Percentiles rank a stretch among this genome's conserved stretches.
These are phyloP conservation scores for Dryomyza anilis DNA, from an alignment of 2,888 invertebrate genomes.

Conservation along the genomic window DNA sequence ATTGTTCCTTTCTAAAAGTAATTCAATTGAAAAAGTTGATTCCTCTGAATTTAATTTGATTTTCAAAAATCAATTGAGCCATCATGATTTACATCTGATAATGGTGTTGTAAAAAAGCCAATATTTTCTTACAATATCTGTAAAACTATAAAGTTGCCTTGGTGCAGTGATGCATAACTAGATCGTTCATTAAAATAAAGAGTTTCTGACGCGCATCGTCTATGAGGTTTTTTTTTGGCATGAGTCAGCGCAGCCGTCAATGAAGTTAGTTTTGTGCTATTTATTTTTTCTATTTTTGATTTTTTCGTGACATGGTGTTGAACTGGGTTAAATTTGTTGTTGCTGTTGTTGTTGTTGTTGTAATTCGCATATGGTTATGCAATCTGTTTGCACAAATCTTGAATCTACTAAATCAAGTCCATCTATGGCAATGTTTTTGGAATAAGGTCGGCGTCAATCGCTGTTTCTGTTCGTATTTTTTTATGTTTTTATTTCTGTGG, in stretches of 20 bases:
- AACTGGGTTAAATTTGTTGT: neutral
- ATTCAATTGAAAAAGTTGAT: too few relatives aligned
- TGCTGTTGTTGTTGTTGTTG: neutral
- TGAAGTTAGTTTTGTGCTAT: neutral
- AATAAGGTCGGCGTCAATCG: conserved; percentile 44
- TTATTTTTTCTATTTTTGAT: neutral
- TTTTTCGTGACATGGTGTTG: conserved; percentile 11
- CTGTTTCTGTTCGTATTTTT: conserved; percentile 30
- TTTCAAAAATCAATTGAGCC: too few relatives aligned
- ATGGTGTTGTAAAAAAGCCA: too few relatives aligned
- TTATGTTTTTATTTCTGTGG: conserved; percentile 11
- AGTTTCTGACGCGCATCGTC: too few relatives aligned
- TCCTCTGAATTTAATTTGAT: too few relatives aligned
- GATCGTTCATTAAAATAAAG: too few relatives aligned
- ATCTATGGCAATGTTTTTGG: conserved; percentile 40
- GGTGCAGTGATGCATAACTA: too few relatives aligned
- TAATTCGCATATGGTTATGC: conserved; percentile 9
- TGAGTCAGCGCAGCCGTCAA: neutral
- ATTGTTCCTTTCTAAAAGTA: too few relatives aligned
- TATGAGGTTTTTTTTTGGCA: too few relatives aligned
- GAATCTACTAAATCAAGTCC: conserved; percentile 36
- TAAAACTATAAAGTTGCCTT: too few relatives aligned
- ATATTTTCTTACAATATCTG: too few relatives aligned
- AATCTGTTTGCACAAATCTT: conserved; percentile 17
- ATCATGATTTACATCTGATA: too few relatives aligned